A percentile compares a stretch with the other conserved stretches of the same genome.
phyloP scores from a whole-genome alignment of 2,888 invertebrate species.

The Oxystoma pomonae region DNA sequence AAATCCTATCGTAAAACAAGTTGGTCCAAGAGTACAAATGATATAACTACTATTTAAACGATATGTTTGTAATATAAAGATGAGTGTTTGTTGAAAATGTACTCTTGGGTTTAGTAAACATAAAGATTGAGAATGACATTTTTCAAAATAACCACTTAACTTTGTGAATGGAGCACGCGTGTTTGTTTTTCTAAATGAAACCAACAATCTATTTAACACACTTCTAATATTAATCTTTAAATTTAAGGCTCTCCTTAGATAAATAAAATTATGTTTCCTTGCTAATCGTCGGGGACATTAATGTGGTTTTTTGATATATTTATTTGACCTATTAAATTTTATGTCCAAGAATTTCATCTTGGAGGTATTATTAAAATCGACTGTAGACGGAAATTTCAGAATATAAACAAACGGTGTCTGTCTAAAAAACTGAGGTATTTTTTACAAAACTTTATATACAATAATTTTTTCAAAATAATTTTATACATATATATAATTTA shows the following conservation, averaged over 20 bases:
- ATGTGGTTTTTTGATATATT: conserved; percentile 33
- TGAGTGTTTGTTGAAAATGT: conserved; percentile 45
- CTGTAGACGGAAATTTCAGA: too few species aligned
- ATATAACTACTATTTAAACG: conserved; percentile 37
- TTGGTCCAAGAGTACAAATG: too few species aligned
- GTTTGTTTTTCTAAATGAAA: conserved; percentile 41
- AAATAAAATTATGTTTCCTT: conserved; percentile 23
- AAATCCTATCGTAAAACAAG: too few species aligned
- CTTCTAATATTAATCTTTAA: not conserved
- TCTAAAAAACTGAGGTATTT: too few species aligned
- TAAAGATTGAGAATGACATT: conserved; percentile 48
- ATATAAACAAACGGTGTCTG: too few species aligned
- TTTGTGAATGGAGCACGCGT: conserved; percentile 31
- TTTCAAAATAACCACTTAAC: conserved; percentile 48
- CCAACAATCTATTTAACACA: conserved; percentile 31
- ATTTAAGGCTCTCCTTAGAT: conserved; percentile 19
- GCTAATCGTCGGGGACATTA: conserved; percentile 30
- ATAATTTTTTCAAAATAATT: too few species aligned
- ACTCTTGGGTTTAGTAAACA: conserved; percentile 43
- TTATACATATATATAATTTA: too few species aligned
- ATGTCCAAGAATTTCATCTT: conserved; percentile 10
- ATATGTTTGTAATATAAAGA: conserved; percentile 43
- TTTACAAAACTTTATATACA: too few species aligned
- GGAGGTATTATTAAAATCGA: too few species aligned
- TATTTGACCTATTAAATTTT: conserved; percentile 35